phyloP scores from a whole-genome alignment of 2,888 invertebrate genomes.

The Tetragonisca angustula region DNA sequence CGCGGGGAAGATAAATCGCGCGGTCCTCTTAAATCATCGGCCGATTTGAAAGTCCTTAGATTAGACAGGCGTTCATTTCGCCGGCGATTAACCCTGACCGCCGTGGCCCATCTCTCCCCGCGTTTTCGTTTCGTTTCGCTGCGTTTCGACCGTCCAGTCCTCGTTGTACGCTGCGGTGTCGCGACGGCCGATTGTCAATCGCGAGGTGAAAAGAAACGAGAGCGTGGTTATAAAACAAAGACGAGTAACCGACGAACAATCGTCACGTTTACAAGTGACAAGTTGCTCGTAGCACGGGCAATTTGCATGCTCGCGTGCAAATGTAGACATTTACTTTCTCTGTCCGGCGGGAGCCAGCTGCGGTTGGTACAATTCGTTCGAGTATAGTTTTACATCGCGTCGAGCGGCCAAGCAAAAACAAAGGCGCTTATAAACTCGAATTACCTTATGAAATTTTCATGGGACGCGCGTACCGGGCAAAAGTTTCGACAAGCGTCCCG shows the following conservation, averaged over 20 bases:
- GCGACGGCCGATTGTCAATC: conserved; percentile 50
- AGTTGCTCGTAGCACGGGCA: conserved; percentile 63
- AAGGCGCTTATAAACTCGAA: conserved; percentile 3
- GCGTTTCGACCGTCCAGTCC: not conserved
- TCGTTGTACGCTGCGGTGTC: not conserved
- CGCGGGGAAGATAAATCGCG: conserved; percentile 38
- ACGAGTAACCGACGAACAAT: conserved; percentile 73
- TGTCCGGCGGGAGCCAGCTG: conserved; percentile 36
- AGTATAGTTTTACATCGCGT: conserved; percentile 26
- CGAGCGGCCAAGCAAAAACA: not conserved
- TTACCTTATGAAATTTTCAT: conserved; percentile 41
- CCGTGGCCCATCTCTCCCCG: not conserved
- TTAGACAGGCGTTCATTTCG: conserved; percentile 44
- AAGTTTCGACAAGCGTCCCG: conserved; percentile 3
- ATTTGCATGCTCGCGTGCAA: conserved; percentile 70
- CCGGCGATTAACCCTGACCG: conserved; percentile 27
- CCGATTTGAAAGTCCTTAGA: conserved; percentile 36
- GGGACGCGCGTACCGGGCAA: not conserved
- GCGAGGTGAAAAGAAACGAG: conserved; percentile 65
- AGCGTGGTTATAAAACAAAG: conserved; percentile 69
- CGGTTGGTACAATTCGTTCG: conserved; percentile 46
- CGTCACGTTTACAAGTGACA: conserved; percentile 74
- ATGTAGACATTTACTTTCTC: conserved; percentile 58
- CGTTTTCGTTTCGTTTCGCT: conserved; percentile 6
- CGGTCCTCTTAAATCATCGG: conserved; percentile 42